Conservation (phyloP, 1,140 invertebrate genomes). For the Drosophila watanabei region DNA sequence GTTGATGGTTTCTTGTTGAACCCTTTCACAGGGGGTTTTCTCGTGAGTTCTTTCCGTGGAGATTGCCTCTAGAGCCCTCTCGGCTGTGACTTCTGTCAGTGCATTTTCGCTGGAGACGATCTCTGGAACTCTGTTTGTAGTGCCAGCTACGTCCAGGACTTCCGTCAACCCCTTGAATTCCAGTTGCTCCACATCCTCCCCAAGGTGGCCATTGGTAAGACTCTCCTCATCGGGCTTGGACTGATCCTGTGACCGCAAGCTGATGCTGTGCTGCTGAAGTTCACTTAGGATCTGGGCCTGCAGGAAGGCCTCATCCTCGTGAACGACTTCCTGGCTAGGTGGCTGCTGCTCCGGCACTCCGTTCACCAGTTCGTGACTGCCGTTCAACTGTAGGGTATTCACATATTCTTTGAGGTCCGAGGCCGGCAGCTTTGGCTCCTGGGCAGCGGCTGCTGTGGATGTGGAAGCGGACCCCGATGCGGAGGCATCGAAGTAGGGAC, state of each 20-base stretch:
- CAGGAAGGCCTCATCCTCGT: slow-evolving; percentile 51
- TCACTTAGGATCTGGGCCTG: slow-evolving; percentile 76
- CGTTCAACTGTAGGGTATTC: slow-evolving; percentile 55
- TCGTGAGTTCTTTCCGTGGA: slow-evolving; percentile 1
- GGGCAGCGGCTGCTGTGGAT: slow-evolving; percentile 37
- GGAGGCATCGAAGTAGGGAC: slow-evolving; percentile 86
- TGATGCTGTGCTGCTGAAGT: slow-evolving; percentile 68
- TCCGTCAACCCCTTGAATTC: slow-evolving; percentile 8
- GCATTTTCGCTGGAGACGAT: neutral
- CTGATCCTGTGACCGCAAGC: slow-evolving; percentile 18
- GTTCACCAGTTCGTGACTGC: slow-evolving; percentile 49
- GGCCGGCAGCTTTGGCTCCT: slow-evolving; percentile 26
- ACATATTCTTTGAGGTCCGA: slow-evolving; percentile 43
- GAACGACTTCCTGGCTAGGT: neutral
- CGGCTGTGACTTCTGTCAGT: neutral
- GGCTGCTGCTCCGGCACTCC: slow-evolving; percentile 29
- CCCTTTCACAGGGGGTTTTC: neutral
- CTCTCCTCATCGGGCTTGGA: slow-evolving; percentile 14
- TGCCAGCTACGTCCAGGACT: slow-evolving; percentile 25
- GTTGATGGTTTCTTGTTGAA: neutral
- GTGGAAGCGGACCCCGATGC: slow-evolving; percentile 56
- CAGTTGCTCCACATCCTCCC: slow-evolving; percentile 12
- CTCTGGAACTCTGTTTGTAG: slow-evolving; percentile 17
- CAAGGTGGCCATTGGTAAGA: slow-evolving; percentile 49
- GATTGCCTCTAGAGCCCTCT: neutral